These are phyloP conservation scores for Xyrichtys novacula DNA, from an alignment of 2,797 vertebrate species.

Conservation along the genomic window DNA sequence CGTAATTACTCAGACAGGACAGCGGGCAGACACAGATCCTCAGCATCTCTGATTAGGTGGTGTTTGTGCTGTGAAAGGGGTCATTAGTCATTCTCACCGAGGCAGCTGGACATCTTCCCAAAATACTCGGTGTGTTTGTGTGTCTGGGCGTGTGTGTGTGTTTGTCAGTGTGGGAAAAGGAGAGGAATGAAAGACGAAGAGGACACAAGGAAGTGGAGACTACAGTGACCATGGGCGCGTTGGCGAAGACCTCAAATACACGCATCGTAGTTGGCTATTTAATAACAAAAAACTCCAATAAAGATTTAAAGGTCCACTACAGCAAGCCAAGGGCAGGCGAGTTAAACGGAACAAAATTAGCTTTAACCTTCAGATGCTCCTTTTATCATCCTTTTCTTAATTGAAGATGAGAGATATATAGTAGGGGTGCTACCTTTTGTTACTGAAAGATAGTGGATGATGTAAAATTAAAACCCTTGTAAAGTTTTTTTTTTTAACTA, in stretches of 20 bases:
- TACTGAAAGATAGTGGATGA: too few relatives aligned
- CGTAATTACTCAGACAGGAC: conserved; percentile 81
- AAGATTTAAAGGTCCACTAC: neutral
- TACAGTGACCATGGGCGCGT: neutral
- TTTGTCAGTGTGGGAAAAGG: conserved; percentile 19
- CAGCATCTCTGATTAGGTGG: conserved; percentile 82
- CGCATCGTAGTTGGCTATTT: too few relatives aligned
- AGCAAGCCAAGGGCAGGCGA: too few relatives aligned
- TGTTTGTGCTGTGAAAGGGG: conserved; percentile 75
- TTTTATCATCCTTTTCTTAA: too few relatives aligned
- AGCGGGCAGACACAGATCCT: conserved; percentile 78
- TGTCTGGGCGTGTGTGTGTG: conserved; percentile 40
- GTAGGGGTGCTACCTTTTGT: too few relatives aligned
- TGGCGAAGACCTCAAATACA: neutral
- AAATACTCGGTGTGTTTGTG: conserved; percentile 62
- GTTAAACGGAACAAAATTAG: too few relatives aligned
- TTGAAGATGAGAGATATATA: too few relatives aligned
- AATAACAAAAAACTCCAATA: neutral
- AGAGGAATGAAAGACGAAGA: conserved; percentile 19
- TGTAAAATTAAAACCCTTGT: too few relatives aligned
- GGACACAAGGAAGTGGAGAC: conserved; percentile 18
- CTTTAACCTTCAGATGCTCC: too few relatives aligned
- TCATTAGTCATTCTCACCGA: conserved; percentile 81
- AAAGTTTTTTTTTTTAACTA: too few relatives aligned
- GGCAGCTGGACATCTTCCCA: conserved; percentile 75